phyloP scores from a whole-genome alignment of 1,140 invertebrate species.

The Mizuhopecten yessoensis region DNA sequence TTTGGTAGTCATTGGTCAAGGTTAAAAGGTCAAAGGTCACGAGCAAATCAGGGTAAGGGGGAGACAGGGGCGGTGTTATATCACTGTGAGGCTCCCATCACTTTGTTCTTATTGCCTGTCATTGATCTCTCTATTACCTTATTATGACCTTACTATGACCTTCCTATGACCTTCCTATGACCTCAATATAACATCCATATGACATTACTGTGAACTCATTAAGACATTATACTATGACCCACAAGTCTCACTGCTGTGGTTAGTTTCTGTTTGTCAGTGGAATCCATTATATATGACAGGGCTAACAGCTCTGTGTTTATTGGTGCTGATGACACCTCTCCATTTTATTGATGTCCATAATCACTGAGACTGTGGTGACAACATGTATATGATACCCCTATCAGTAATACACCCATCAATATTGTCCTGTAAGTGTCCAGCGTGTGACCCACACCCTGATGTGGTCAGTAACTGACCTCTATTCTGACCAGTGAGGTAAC shows the following conservation, averaged over 20 bases:
- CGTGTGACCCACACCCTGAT: too few species aligned
- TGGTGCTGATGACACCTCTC: not conserved
- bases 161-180: not conserved
- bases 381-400: not conserved
- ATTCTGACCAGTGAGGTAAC: too few species aligned
- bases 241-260: too few species aligned
- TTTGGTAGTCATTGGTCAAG: too few species aligned
- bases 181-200: not conserved
- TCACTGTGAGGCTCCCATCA: too few species aligned
- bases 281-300: not conserved
- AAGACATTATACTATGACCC: not conserved
- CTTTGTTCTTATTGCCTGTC: not conserved
- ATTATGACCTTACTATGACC: not conserved
- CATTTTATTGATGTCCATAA: not conserved
- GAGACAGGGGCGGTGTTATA: too few species aligned
- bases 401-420: constrained; percentile 5
- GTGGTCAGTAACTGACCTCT: too few species aligned
- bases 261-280: too few species aligned
- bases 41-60: too few species aligned
- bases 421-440: too few species aligned
- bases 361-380: not conserved
- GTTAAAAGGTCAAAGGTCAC: too few species aligned
- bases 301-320: not conserved
- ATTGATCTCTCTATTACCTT: not conserved
- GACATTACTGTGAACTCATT: not conserved